A percentile compares a stretch with the other conserved stretches of the same genome.
Conservation (phyloP, 2,888 invertebrate species). For the Xestia xanthographa region DNA sequence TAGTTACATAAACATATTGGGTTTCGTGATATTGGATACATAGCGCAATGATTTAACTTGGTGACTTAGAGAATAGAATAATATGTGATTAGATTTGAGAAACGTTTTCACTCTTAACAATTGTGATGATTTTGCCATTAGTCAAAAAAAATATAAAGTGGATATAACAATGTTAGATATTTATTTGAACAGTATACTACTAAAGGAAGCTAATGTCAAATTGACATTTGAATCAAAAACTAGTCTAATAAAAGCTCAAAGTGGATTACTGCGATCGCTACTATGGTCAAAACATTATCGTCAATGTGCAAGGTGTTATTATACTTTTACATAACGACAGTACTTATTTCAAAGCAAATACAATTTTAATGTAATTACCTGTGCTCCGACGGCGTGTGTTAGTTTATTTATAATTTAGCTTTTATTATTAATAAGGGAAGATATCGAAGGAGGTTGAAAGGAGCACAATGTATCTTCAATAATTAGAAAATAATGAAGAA, state of each 20-base stretch:
- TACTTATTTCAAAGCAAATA: constrained; percentile 69
- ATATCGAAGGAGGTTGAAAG: constrained; percentile 32
- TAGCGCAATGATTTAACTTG: constrained; percentile 64
- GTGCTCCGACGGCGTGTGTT: constrained; percentile 80
- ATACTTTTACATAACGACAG: constrained; percentile 63
- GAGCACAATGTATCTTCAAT: constrained; percentile 65
- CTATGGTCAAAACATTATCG: constrained; percentile 60
- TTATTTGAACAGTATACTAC: constrained; percentile 73
- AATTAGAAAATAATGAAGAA: constrained; percentile 59
- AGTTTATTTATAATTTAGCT: constrained; percentile 67
- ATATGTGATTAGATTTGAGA: constrained; percentile 67
- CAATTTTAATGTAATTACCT: constrained; percentile 79
- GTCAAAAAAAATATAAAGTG: constrained; percentile 83
- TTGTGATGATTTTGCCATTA: constrained; percentile 90
- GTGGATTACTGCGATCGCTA: constrained; percentile 75
- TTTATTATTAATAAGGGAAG: constrained; percentile 43
- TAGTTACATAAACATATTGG: constrained; percentile 66
- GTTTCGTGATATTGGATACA: constrained; percentile 68
- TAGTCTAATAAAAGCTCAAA: constrained; percentile 79
- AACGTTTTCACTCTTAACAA: constrained; percentile 85
- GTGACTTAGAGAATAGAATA: constrained; percentile 72
- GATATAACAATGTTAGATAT: constrained; percentile 62
- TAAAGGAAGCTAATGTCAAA: constrained; percentile 75
- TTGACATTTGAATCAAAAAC: constrained; percentile 72
- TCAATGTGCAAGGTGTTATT: constrained; percentile 70